phyloP scores from a whole-genome alignment of 2,797 vertebrate genomes.

The Urosaurus nigricauda region DNA sequence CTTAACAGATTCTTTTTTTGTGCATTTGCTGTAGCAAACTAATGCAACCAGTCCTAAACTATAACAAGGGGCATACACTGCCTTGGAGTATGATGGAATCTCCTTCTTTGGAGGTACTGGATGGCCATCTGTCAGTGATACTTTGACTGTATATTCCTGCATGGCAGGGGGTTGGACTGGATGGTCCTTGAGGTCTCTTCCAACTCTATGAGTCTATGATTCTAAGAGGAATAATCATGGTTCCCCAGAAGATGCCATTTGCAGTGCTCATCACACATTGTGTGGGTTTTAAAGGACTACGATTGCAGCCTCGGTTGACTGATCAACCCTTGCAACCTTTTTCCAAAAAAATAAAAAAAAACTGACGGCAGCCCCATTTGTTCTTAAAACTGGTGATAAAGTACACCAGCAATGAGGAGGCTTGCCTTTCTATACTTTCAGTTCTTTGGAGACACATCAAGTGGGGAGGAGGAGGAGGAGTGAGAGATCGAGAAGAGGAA shows the following conservation, averaged over 20 bases:
- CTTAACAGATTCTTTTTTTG: neutral
- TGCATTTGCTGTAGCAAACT: neutral
- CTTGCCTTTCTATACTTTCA: neutral
- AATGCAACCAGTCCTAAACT: neutral
- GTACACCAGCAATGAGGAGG: neutral
- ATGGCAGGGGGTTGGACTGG: too few relatives aligned
- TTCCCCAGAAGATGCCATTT: neutral
- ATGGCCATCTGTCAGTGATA: too few relatives aligned
- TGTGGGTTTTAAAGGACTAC: neutral
- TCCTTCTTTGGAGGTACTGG: too few relatives aligned
- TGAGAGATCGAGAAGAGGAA: neutral
- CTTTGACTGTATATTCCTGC: too few relatives aligned
- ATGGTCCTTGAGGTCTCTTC: too few relatives aligned
- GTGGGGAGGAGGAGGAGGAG: neutral
- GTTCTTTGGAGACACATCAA: too few relatives aligned
- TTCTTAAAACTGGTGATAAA: neutral
- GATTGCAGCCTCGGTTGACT: neutral
- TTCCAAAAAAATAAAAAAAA: neutral
- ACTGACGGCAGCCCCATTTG: neutral
- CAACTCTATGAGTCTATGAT: too few relatives aligned
- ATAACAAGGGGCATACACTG: neutral
- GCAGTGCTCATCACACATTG: neutral
- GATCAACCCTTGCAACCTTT: neutral
- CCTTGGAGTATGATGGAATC: too few relatives aligned
- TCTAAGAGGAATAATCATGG: neutral